phyloP scores from a whole-genome alignment of 2,797 vertebrate genomes.

The Petrocephalus schoutedeni region DNA sequence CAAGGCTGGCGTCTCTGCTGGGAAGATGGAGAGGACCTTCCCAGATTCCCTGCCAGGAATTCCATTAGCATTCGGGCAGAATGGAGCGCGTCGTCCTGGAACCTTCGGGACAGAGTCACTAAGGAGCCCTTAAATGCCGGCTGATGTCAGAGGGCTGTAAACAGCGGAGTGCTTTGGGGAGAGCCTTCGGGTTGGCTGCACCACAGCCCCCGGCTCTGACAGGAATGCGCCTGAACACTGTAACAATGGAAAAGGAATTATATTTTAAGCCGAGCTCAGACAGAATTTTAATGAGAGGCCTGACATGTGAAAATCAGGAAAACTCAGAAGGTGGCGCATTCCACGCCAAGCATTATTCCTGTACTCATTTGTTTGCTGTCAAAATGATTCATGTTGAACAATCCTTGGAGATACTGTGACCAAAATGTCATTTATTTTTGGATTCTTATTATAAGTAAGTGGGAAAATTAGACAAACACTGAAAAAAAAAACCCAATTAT shows the following conservation, averaged over 20 bases:
- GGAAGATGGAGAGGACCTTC: not conserved
- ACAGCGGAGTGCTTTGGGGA: not conserved
- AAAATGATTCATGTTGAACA: slow-evolving; percentile 58
- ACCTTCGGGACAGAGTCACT: not conserved
- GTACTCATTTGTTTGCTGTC: slow-evolving; percentile 50
- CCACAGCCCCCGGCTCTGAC: not conserved
- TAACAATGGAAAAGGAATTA: not conserved
- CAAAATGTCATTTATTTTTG: slow-evolving; percentile 49
- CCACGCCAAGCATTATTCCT: not conserved
- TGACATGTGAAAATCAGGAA: not conserved
- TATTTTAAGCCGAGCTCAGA: not conserved
- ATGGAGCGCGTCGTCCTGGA: slow-evolving; percentile 19
- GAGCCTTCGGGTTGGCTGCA: not conserved
- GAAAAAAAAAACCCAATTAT: not conserved
- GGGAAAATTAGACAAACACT: not conserved
- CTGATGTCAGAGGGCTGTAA: slow-evolving; percentile 30
- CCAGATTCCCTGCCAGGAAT: slow-evolving; percentile 11
- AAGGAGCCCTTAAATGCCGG: slow-evolving; percentile 1
- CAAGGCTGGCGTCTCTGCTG: slow-evolving; percentile 3
- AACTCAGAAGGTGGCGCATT: not conserved
- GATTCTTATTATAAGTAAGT: slow-evolving; percentile 52
- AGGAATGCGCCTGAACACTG: not conserved
- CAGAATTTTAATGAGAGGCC: not conserved
- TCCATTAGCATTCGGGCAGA: slow-evolving; percentile 19
- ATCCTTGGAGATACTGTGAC: slow-evolving; percentile 45